Base-by-base conservation (phyloP, 2,797 vertebrate genomes). In the Gymnothorax javanicus region DNA sequence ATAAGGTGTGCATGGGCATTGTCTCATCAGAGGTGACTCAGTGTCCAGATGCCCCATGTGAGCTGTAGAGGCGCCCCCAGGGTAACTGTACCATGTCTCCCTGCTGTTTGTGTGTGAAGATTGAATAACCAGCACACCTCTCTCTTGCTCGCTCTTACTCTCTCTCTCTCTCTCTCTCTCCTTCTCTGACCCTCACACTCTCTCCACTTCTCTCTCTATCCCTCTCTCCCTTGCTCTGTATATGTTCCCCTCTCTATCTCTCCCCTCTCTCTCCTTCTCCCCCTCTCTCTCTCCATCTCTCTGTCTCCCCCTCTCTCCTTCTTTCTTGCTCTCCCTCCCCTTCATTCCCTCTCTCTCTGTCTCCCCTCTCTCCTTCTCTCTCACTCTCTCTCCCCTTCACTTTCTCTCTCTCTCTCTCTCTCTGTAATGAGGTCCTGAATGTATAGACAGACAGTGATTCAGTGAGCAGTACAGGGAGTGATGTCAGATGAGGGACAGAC, bases 381-480 rank as follows among this genome's bases (percentile, higher is more conserved):
- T 23, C n/a, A 25, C 25, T 27, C 27, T 69, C 75, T 71, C 62
- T 50, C 23, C 59, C n/a, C n/a, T n/a, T n/a, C n/a, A n/a, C 23
- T 69, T 3, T 77, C 73, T 52, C 11, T 75, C 33, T 2, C 73
- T 83, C 12, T 57, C 56, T 15, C 27, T 71, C 82, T 15, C 69
- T 79, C n/a, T 82, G 84, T 17, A 33, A 43, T 43, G 5, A 54
- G 50, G 75, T 59, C 25, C 7, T 75, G 33, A 25, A 50, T 86
- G 59, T 12, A 9, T 67, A 64, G 59, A 60, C 59, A 82, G 85
- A 86, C 82, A 86, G 60, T 67, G 77, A 60, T 52, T 67, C 69
- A 86, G 82, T 86, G 60, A 33, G 73, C 85, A 67, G 77, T 67
- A 59, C 12, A 23, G 12, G 77, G 23, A 7, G 58, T 75, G 73